Base-by-base conservation (phyloP, 2,888 invertebrate species). In the Eupsilia transversa region DNA sequence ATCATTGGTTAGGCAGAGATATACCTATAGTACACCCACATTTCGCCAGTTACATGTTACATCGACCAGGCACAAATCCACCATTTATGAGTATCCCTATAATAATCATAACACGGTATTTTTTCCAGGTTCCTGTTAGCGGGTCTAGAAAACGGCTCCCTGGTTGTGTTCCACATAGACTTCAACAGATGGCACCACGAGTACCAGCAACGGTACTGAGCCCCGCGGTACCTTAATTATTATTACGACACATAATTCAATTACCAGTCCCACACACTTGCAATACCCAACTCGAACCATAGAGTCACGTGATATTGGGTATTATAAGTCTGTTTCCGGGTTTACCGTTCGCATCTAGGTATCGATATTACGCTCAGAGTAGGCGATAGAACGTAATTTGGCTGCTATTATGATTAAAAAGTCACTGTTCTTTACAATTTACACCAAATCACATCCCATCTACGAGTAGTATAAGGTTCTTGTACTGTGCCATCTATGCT, bases 121-220 rank as follows among this genome's bases (percentile, higher is more conserved):
- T n/a, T n/a, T n/a, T n/a, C n/a, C n/a, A 99, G 99, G 94, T 99
- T 99, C 97, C 97, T 99, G 87, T 97, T 99, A 91, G 99, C 99
- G 88, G 99, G 99, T 72, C 97, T 99, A 75, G 99, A 99, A 75
- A 99, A 99, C 87, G 99, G 99, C 71, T 99, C 99, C 71, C 98
- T 99, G 87, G 99, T 99, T 80, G 99, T 99, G 90, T 99, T 99
- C 97, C 99, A 99, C 97, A 99, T 99, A 94, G 99, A 99, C 96
- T 99, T 99, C 97, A 99, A 99, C 96, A 97, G 99, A 92, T 99
- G 99, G 99, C 99, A 99, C 95, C 99, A 99, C 94, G 99, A 99
- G 95, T 99, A 99, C 95, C 99, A 99, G 93, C 99, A 99, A 95
- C 97, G 99, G 90, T 99, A 99, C 97, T 99, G 97, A 97, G 90